Evolutionary conservation across 2,888 invertebrate species (phyloP).

Genomic region (Ariolimax columbianus): DNA sequence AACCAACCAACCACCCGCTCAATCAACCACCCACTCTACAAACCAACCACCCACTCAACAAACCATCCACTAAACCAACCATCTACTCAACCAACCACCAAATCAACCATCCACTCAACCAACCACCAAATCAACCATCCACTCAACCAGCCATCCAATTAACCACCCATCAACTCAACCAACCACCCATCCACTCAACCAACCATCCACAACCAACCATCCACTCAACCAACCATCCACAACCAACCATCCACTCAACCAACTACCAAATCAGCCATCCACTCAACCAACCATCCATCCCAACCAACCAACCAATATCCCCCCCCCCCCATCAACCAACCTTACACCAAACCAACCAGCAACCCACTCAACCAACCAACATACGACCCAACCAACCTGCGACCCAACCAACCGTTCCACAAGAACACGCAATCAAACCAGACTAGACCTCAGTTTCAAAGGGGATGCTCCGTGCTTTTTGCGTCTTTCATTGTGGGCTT

Average conservation of each 20-base stretch:
- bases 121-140: no score
- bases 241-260: neutral
- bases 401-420: neutral
- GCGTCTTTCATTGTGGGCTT: conserved; percentile 66
- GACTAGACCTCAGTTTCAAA: conserved; percentile 7
- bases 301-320: neutral
- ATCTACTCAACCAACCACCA: no score
- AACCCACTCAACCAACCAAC: neutral
- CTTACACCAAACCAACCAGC: neutral
- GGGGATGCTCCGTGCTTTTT: neutral
- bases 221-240: neutral
- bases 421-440: neutral
- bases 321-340: neutral
- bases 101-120: no score
- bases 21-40: no score
- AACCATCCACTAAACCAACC: no score
- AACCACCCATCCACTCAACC: neutral
- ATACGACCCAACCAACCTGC: neutral
- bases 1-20: no score
- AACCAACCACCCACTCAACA: no score
- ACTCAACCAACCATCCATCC: neutral
- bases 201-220: neutral
- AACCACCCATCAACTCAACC: neutral
- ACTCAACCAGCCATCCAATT: no score
- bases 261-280: neutral